Percentiles rank a stretch among this genome's conserved stretches.
Conservation (phyloP, 2,113 vertebrate species). For the Psittacara wagleri region DNA sequence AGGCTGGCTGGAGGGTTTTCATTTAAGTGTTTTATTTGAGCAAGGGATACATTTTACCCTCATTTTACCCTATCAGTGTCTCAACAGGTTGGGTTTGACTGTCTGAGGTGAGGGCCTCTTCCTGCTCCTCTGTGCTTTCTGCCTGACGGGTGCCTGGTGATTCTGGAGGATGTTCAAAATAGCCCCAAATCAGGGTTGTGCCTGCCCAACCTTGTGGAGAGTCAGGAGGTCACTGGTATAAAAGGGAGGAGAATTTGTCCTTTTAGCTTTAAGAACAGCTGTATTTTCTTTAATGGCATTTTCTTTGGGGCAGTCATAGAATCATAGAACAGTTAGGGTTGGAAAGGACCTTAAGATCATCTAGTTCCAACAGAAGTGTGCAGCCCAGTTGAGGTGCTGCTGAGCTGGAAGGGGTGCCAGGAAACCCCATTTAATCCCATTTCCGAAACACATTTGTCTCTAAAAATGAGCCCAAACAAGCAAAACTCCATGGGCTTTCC, state of each 20-base stretch:
- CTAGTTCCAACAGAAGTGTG: neutral
- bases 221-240: constrained; percentile 20
- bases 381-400: neutral
- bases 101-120: neutral
- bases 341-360: neutral
- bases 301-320: neutral
- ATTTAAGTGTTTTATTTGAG: neutral
- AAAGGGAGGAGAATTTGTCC: constrained; percentile 36
- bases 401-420: neutral
- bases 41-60: neutral
- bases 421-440: neutral
- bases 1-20: neutral
- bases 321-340: neutral
- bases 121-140: neutral
- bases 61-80: neutral
- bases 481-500: neutral
- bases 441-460: neutral
- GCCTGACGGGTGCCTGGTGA: neutral
- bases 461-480: neutral
- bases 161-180: constrained; percentile 2
- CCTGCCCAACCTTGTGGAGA: neutral
- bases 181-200: neutral
- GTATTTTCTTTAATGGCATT: neutral
- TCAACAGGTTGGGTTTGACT: neutral
- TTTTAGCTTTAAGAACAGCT: constrained; percentile 28